Evolutionary conservation across 2,797 vertebrate species (phyloP).

Genomic region (Sebastiscus albofasciatus): DNA sequence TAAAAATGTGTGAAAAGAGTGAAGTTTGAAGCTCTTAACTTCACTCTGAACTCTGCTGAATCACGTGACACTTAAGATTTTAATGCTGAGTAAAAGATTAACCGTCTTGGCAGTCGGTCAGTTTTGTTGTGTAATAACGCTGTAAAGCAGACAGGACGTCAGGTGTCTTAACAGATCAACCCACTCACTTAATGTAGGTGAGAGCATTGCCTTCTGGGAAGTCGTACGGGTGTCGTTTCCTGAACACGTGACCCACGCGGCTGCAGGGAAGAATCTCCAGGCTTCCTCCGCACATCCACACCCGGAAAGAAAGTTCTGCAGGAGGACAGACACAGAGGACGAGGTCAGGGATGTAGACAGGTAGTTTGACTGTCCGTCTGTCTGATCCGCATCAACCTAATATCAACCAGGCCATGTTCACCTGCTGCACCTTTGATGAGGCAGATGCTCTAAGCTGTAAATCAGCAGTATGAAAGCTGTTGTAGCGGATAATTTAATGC

Average conservation of each 20-base stretch:
- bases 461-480: slow-evolving; percentile 26
- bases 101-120: neutral
- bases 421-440: slow-evolving; percentile 15
- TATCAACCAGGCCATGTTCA: neutral
- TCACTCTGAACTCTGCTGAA: slow-evolving; percentile 4
- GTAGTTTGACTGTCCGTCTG: neutral
- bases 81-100: neutral
- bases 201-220: slow-evolving; percentile 98
- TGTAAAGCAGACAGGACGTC: neutral
- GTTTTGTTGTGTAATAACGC: neutral
- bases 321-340: slow-evolving; percentile 9
- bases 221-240: slow-evolving; percentile 97
- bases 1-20: neutral
- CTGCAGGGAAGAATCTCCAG: slow-evolving; percentile 98
- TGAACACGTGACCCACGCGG: slow-evolving; percentile 96
- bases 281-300: slow-evolving; percentile 98
- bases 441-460: slow-evolving; percentile 24
- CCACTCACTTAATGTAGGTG: slow-evolving; percentile 95
- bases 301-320: slow-evolving; percentile 96
- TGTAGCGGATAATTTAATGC: slow-evolving; percentile 22
- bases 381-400: neutral
- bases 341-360: neutral
- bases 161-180: neutral
- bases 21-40: neutral
- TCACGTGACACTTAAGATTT: slow-evolving; percentile 2